Conservation (phyloP, 2,113 vertebrate species). For the Petromus typicus region DNA sequence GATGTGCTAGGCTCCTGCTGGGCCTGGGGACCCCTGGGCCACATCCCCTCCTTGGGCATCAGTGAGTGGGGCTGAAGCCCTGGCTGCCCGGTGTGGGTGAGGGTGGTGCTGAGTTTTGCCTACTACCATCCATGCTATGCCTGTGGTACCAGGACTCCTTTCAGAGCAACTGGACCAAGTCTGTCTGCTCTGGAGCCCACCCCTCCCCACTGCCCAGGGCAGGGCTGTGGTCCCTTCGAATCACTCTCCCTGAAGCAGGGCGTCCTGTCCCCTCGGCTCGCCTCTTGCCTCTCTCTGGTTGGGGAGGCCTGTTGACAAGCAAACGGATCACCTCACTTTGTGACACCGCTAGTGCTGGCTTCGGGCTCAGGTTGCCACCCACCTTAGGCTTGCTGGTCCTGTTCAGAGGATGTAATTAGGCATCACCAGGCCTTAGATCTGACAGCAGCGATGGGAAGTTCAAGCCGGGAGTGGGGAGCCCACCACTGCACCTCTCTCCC, state of each 20-base stretch:
- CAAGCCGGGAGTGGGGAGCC: neutral
- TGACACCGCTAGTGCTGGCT: too few species aligned
- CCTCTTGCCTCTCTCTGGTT: neutral
- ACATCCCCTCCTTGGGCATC: too few species aligned
- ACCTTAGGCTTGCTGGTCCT: too few species aligned
- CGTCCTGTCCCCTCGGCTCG: neutral
- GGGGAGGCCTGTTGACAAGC: too few species aligned
- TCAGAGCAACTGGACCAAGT: neutral
- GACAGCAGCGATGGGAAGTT: neutral
- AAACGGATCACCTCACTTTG: neutral
- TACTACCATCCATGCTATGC: fast-evolving
- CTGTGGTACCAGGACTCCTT: neutral
- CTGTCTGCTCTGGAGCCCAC: neutral
- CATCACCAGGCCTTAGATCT: neutral
- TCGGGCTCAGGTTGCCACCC: too few species aligned
- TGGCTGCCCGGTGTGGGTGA: neutral
- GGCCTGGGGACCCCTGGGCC: too few species aligned
- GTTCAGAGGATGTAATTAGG: neutral
- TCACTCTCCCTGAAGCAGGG: neutral
- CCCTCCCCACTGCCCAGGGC: neutral
- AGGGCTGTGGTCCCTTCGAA: neutral
- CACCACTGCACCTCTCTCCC: fast-evolving
- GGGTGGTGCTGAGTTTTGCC: neutral
- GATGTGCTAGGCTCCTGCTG: neutral
- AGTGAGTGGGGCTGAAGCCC: neutral